phyloP scores from a whole-genome alignment of 2,888 invertebrate species.

The Eubasilissa splendida region DNA sequence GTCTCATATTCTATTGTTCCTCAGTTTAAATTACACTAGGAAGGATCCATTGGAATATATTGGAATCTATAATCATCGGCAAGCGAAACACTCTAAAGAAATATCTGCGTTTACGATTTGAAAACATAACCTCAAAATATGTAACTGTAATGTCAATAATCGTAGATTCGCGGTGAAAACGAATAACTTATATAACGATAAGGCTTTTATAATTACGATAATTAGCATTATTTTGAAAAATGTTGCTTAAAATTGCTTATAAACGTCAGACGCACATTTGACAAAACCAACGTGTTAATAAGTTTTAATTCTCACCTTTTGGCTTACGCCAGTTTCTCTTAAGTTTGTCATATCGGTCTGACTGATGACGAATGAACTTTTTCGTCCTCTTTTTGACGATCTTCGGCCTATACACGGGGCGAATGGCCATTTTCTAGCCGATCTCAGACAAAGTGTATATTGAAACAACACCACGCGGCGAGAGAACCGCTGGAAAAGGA shows the following conservation, averaged over 20 bases:
- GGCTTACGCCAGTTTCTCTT: conserved; percentile 99
- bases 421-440: conserved; percentile 81
- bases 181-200: neutral
- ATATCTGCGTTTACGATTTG: neutral
- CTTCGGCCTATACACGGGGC: conserved; percentile 90
- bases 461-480: conserved; percentile 70
- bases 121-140: conserved; percentile 24
- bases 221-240: neutral
- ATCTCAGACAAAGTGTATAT: neutral
- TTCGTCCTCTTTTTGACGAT: conserved; percentile 98
- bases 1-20: conserved; percentile 38
- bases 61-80: conserved; percentile 39
- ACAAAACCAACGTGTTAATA: conserved; percentile 29
- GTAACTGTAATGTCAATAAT: no score
- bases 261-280: conserved; percentile 21
- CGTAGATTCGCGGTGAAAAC: neutral
- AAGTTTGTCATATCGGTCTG: conserved; percentile 96
- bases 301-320: conserved; percentile 75
- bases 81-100: neutral
- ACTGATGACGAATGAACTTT: conserved; percentile 98
- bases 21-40: conserved; percentile 48
- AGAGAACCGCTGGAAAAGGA: conserved; percentile 73
- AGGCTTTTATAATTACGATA: neutral
- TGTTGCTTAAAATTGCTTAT: neutral
- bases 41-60: conserved; percentile 48